Evolutionary conservation across 2,888 invertebrate genomes (phyloP).

Genomic region (Caenorhabditis plicata): DNA sequence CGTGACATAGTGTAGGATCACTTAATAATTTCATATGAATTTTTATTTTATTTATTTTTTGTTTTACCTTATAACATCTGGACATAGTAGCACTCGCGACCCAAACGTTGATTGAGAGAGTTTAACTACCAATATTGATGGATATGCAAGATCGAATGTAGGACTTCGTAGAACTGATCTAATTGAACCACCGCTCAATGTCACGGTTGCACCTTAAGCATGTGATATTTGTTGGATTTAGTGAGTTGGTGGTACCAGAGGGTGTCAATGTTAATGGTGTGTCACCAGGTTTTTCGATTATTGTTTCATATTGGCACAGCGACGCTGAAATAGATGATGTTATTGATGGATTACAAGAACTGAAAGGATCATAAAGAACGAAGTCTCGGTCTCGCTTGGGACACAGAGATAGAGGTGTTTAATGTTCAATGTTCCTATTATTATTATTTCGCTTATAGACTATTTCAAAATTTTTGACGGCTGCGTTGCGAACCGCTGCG

Average conservation of each 20-base stretch:
- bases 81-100: conserved; percentile 43
- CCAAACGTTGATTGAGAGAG: conserved; percentile 45
- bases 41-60: background rate
- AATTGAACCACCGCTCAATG: conserved; percentile 22
- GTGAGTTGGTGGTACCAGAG: too few relatives aligned
- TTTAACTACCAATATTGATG: conserved; percentile 30
- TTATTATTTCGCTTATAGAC: too few relatives aligned
- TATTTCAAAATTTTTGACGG: too few relatives aligned
- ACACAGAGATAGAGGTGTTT: too few relatives aligned
- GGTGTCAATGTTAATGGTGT: conserved; percentile 11
- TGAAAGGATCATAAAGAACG: too few relatives aligned
- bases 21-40: background rate
- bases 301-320: conserved; percentile 36
- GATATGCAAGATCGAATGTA: conserved; percentile 35
- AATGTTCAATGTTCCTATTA: too few relatives aligned
- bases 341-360: background rate
- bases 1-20: conserved; percentile 41
- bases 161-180: conserved; percentile 30
- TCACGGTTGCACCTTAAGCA: conserved; percentile 19
- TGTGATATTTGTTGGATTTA: too few relatives aligned
- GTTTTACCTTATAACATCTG: conserved; percentile 33
- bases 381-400: too few relatives aligned
- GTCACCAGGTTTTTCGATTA: conserved; percentile 32
- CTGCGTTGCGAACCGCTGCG: too few relatives aligned
- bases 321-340: too few relatives aligned